phyloP scores from a whole-genome alignment of 1,140 invertebrate genomes.

The Aphaenogaster ashmeadi region DNA sequence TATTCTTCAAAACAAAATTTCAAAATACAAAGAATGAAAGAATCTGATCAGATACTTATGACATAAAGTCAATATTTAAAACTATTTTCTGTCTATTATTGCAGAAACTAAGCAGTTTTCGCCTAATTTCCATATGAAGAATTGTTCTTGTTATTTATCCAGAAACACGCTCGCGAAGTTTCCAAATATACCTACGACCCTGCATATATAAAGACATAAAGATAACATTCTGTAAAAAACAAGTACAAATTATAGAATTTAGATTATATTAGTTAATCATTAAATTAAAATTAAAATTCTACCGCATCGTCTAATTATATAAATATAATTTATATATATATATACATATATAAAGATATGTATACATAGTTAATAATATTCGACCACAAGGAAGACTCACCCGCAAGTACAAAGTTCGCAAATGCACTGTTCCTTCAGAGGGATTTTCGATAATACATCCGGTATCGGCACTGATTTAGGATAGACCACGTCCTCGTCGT shows the following conservation, averaged over 20 bases:
- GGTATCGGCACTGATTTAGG: slow-evolving; percentile 51
- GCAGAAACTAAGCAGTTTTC: too few species aligned
- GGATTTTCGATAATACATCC: slow-evolving; percentile 82
- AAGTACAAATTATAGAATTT: neutral
- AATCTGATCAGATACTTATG: too few species aligned
- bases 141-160: too few species aligned
- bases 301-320: neutral
- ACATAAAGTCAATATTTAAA: too few species aligned
- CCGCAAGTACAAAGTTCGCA: slow-evolving; percentile 96
- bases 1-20: too few species aligned
- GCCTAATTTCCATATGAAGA: too few species aligned
- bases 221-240: neutral
- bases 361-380: neutral
- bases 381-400: slow-evolving; percentile 88
- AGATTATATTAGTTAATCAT: neutral
- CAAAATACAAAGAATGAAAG: too few species aligned
- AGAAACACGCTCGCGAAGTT: too few species aligned
- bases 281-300: neutral
- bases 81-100: too few species aligned
- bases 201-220: too few species aligned
- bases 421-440: slow-evolving; percentile 93
- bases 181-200: too few species aligned
- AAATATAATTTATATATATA: too few species aligned
- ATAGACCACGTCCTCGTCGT: slow-evolving; percentile 69
- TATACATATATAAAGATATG: neutral